Conservation (phyloP, 2,113 vertebrate genomes). For the Hippopotamus amphibius region DNA sequence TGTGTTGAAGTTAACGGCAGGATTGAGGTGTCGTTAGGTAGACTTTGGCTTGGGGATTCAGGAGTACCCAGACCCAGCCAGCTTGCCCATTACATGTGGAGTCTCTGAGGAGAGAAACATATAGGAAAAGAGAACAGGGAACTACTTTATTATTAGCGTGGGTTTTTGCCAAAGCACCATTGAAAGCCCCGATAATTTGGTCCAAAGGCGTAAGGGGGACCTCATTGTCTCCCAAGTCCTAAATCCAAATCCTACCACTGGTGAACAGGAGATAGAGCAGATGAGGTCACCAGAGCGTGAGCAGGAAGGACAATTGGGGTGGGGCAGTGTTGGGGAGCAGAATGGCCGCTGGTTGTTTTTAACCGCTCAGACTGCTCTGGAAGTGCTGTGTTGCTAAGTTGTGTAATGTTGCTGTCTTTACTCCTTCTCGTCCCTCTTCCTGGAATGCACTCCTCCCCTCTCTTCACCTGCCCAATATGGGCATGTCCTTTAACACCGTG, state of each 20-base stretch:
- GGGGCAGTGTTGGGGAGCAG: not conserved
- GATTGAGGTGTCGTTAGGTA: not conserved
- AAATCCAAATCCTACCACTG: not conserved
- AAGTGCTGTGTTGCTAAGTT: not conserved
- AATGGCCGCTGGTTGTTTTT: fast-evolving
- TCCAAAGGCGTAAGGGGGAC: not conserved
- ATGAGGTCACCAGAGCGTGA: not conserved
- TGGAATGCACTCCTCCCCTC: not conserved
- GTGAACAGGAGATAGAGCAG: not conserved
- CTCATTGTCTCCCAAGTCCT: not conserved
- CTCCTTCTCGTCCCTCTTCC: not conserved
- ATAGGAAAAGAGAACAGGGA: not conserved
- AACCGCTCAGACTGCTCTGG: not conserved
- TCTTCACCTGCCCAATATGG: not conserved
- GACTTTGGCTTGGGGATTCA: not conserved
- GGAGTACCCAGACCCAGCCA: not conserved
- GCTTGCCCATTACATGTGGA: not conserved
- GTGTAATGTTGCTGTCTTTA: not conserved
- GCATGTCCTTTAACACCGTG: not conserved
- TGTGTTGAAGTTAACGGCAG: not conserved
- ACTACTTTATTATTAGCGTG: not conserved
- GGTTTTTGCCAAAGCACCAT: not conserved
- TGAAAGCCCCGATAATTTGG: not conserved
- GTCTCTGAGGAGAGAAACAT: not conserved
- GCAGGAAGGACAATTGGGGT: not conserved